Evolutionary conservation across 2,888 invertebrate genomes (phyloP).

Genomic region (Thysanoteuthis rhombus): DNA sequence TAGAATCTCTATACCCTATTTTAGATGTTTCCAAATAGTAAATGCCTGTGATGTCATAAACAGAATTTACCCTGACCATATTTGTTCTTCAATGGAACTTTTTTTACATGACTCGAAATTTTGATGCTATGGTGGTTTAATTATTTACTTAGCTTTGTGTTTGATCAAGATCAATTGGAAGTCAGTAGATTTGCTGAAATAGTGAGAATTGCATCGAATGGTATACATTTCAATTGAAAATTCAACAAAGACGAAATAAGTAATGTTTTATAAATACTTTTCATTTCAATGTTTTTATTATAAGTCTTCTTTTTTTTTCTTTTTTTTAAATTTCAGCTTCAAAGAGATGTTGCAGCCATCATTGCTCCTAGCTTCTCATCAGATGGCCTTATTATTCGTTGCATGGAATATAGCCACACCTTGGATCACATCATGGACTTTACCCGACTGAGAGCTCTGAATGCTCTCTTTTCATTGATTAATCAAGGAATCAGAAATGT

Average conservation of each 20-base stretch:
- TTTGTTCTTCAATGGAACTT: too few species aligned
- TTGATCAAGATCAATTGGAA: too few species aligned
- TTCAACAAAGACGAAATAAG: not conserved
- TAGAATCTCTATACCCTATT: too few species aligned
- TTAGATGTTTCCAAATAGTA: too few species aligned
- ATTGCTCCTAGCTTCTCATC: constrained; percentile 87
- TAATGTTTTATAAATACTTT: not conserved
- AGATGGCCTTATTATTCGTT: constrained; percentile 91
- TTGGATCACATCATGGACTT: constrained; percentile 98
- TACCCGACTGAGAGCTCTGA: constrained; percentile 92
- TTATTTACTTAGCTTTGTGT: too few species aligned
- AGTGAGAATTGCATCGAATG: too few species aligned
- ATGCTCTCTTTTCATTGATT: constrained; percentile 96
- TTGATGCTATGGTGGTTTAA: too few species aligned
- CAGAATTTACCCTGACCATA: too few species aligned
- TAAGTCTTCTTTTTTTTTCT: not conserved
- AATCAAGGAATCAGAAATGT: constrained; percentile 92
- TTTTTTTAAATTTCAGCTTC: constrained; percentile 71
- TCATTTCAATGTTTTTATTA: not conserved
- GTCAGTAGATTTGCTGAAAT: too few species aligned
- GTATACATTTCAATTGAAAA: too few species aligned
- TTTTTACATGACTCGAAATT: too few species aligned
- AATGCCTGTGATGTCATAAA: too few species aligned
- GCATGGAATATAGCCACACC: constrained; percentile 88
- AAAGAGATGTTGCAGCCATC: constrained; percentile 87